Base-by-base conservation (phyloP, 2,888 invertebrate species). In the Allophyes oxyacanthae region DNA sequence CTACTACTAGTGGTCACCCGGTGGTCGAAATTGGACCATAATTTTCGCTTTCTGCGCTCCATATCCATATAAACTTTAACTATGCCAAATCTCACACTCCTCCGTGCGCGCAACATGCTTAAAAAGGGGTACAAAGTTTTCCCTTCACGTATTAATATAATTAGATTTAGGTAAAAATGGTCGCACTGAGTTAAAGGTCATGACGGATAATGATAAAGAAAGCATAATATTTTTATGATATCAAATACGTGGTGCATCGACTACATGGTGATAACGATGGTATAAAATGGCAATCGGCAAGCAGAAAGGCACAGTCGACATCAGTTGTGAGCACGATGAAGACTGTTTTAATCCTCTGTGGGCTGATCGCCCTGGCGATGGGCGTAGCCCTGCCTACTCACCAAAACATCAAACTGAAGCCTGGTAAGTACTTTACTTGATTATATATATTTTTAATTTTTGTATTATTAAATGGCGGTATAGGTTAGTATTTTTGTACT, bases 341-440 rank as follows among this genome's bases (percentile, higher is more conserved):
- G 90, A 90, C 92, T 87, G 88, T 92, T 85, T 64, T 94, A 66
- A 80, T 92, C 58, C 77, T 94, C 52, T 87, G 90, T 45, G 86
- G 86, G 72, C 79, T 92, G 28, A 81, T 90, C 68, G 91, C 89
- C 72, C 73, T 94, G 71, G 88, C 87, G 58, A 72, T 85, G 52
- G 90, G 89, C 57, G 81, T 82, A 33, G 75, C 77, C 65, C 76
- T 84, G 46, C 83, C 83, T 13, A 64, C 65, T 56, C 66, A 69
- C 40, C 40, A 72, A 53, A 67, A 78, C 25, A 69, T 50, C 70
- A 83, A 81, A 67, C 30, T 44, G 32, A 72, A 51, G 50, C 6
- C 38, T 55, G 61, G 69, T 65, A 68, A 64, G 57, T 45, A 25
- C n/a, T n/a, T 20, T 20, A 3, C 4, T 20, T 20, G 20, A 4